Evolutionary conservation across 2,888 invertebrate genomes (phyloP).

Genomic region (Polyommatus icarus): DNA sequence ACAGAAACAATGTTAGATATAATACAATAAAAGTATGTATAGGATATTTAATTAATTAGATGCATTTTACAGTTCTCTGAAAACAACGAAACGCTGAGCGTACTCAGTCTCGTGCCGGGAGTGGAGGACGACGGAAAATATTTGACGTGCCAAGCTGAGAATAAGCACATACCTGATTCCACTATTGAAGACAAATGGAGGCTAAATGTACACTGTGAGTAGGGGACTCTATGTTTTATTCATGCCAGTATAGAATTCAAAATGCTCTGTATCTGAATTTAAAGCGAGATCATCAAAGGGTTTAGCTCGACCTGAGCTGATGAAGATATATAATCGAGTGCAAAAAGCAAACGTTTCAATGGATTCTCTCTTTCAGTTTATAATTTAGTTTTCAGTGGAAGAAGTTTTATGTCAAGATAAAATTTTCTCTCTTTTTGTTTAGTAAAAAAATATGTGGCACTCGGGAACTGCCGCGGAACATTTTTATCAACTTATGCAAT

Average conservation of each 20-base stretch:
- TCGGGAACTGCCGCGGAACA: too few species aligned
- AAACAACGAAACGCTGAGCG: constrained; percentile 91
- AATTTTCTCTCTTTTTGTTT: not conserved
- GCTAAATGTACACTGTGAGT: constrained; percentile 94
- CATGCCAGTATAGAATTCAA: constrained; percentile 17
- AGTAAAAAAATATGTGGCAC: too few species aligned
- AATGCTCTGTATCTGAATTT: constrained; percentile 6
- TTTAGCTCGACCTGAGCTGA: constrained; percentile 16
- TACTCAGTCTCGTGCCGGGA: constrained; percentile 89
- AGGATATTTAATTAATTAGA: constrained; percentile 30
- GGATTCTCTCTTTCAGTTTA: not conserved
- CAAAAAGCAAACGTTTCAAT: constrained; percentile 12
- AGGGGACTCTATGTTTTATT: constrained; percentile 32
- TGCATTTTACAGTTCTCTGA: constrained; percentile 84
- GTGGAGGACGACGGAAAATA: constrained; percentile 95
- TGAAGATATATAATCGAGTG: constrained; percentile 24
- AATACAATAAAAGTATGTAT: not conserved
- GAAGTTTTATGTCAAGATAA: not conserved
- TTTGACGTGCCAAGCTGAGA: constrained; percentile 93
- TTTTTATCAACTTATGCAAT: too few species aligned
- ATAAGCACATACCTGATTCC: constrained; percentile 90
- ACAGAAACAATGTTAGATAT: too few species aligned
- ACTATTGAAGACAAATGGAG: constrained; percentile 93
- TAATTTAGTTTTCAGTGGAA: not conserved
- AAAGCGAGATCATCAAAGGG: constrained; percentile 20